Percentiles rank a stretch among this genome's conserved stretches.
phyloP scores from a whole-genome alignment of 2,888 invertebrate genomes.

The Campoplex capitator region DNA sequence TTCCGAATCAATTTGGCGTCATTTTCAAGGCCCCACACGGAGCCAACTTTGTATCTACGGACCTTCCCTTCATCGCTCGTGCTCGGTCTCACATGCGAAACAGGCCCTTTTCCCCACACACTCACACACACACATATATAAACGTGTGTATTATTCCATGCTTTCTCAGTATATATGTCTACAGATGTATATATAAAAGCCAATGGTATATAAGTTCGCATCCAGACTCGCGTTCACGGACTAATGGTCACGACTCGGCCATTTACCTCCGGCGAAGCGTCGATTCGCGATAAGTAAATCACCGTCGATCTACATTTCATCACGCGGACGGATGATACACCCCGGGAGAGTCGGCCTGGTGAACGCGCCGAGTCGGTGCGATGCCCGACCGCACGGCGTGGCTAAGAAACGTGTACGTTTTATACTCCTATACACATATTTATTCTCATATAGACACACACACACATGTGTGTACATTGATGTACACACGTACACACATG shows the following conservation, averaged over 20 bases:
- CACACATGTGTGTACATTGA: not conserved
- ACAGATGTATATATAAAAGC: not conserved
- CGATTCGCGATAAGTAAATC: constrained; percentile 87
- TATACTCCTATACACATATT: not conserved
- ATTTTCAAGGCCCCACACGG: constrained; percentile 76
- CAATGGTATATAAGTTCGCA: constrained; percentile 30
- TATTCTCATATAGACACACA: not conserved
- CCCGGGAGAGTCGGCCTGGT: constrained; percentile 50
- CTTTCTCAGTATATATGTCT: constrained; percentile 12
- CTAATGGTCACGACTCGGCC: constrained; percentile 88
- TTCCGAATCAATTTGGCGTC: constrained; percentile 2
- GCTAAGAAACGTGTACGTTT: constrained; percentile 9
- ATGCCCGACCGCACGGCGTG: constrained; percentile 51
- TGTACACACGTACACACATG: constrained; percentile 10
- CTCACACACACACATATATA: not conserved
- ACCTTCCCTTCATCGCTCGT: constrained; percentile 46
- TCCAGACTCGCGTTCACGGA: constrained; percentile 76
- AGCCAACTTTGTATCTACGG: constrained; percentile 61
- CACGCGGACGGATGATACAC: constrained; percentile 81
- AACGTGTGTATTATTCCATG: constrained; percentile 34
- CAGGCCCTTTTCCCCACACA: constrained; percentile 4
- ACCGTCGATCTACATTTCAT: constrained; percentile 87
- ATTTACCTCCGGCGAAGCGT: constrained; percentile 88
- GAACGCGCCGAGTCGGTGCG: constrained; percentile 51
- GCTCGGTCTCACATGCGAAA: constrained; percentile 64